Base-by-base conservation (phyloP, 1,140 invertebrate genomes). In the Homarus americanus region DNA sequence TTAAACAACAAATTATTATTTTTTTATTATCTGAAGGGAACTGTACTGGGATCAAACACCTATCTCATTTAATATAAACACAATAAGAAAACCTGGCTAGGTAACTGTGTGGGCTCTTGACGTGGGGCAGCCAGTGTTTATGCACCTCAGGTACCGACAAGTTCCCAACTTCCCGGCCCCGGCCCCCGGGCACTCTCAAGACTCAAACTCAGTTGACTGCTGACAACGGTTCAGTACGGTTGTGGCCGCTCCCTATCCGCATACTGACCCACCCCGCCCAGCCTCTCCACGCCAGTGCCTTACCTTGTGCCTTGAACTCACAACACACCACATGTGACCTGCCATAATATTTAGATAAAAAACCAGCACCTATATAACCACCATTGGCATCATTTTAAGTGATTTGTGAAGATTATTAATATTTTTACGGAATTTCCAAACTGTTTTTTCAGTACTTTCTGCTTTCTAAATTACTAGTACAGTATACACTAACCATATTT, bases 131-230 rank as follows among this genome's bases (percentile, higher is more conserved):
- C 53, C 53, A 40, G 73, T 24, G 36, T 76, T 38, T 32, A 38
- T 83, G 53, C 34, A 66, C 9, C 82, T 63, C 69, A 83, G 82
- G 36, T 72, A 73, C 82, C 66, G 17, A 36, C 66, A n/a, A 78
- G 24, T 78, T 28, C 40, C 20, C 73, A 49, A 49, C 9, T 49
- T 58, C 20, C 15, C 20, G n/a, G n/a, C n/a, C n/a, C n/a, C n/a
- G n/a, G n/a, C n/a, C n/a, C n/a, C n/a, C n/a, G n/a, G n/a, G n/a
- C n/a, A n/a, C n/a, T 72, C 69, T n/a, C n/a, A n/a, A n/a, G n/a
- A n/a, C n/a, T 7, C 44, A 36, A 9, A 10, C 41, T 86, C 83
- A 86, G 83, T 86, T 53, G 72, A 38, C 72, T 40, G 38, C 34
- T 44, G 49, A 44, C 83, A 7, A 24, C 69, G 28, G 15, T 28